These are phyloP conservation scores for Neoniphon sammara DNA, from an alignment of 2,797 vertebrate species.

Conservation along the genomic window DNA sequence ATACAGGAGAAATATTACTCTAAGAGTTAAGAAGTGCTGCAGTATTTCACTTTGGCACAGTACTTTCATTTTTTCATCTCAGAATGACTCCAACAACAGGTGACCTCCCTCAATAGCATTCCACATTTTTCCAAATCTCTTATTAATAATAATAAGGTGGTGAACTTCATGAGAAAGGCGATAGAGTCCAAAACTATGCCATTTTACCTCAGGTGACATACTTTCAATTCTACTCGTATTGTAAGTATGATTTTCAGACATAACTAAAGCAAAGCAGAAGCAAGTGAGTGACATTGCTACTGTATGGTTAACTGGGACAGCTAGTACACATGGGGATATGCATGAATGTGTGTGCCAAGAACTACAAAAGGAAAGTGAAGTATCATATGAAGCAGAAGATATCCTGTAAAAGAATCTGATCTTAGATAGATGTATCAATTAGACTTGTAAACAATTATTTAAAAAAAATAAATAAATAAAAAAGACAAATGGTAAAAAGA, in stretches of 20 bases:
- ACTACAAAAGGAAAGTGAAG: slow-evolving; percentile 18
- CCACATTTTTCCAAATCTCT: slow-evolving; percentile 8
- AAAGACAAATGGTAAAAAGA: not conserved
- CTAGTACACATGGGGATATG: slow-evolving; percentile 20
- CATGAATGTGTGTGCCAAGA: slow-evolving; percentile 27
- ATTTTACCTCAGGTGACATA: slow-evolving; percentile 22
- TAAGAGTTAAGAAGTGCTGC: slow-evolving; percentile 9
- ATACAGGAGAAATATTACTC: slow-evolving; percentile 14
- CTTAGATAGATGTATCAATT: not conserved
- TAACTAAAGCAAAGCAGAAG: slow-evolving; percentile 28
- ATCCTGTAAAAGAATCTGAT: slow-evolving; percentile 20
- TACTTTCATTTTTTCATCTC: not conserved
- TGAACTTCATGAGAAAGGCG: not conserved
- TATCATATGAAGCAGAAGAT: slow-evolving; percentile 8
- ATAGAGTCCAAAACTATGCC: slow-evolving; percentile 13
- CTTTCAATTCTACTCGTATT: not conserved
- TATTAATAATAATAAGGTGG: slow-evolving; percentile 7
- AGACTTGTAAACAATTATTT: slow-evolving; percentile 1
- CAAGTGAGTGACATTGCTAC: slow-evolving; percentile 13
- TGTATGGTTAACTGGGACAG: slow-evolving; percentile 40
- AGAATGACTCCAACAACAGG: not conserved
- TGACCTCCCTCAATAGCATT: not conserved
- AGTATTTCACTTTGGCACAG: not conserved
- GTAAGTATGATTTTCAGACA: slow-evolving; percentile 12
- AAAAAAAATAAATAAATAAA: too few species aligned